Base-by-base conservation (phyloP, 1,140 invertebrate species). In the Heliconius congener region DNA sequence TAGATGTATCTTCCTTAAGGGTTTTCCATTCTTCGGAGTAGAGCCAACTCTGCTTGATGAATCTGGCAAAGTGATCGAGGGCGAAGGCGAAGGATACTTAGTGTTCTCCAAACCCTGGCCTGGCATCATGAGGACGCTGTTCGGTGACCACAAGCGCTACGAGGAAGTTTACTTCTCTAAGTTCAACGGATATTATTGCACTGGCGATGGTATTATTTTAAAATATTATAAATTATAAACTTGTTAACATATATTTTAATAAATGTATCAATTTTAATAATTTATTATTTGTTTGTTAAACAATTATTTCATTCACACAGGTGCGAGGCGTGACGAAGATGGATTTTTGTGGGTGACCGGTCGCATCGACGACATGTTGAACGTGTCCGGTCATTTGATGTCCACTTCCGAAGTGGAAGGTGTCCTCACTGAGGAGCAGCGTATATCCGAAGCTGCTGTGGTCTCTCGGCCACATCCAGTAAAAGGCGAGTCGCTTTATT, bases 331-430 rank as follows among this genome's bases (percentile, higher is more conserved):
- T 78, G 99, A 99, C 91, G 95, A 96, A 18, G 99, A 99, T 93
- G 99, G 99, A 3, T 99, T 99, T 92, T 94, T 99, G 23, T 99
- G 99, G 98, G 97, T 99, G 30, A 99, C 99, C 2, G 99, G 99
- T 0, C 96, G 99, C 73, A 97, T 99, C 19, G 99, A 99, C 93
- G 99, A 99, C 88, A 99, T 99, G 98, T 94, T 99, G 73, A 99
- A 99, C 93, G 99, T 99, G 1, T 99, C 98, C 2, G 99, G 99
- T 0, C 99, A 99, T 95, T 94, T 99, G 27, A 97, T 99, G 96
- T 99, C 98, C 76, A 99, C 99, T 0, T 98, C 99, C 0, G 98
- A 99, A 95, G 97, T 98, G 0, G 99, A 99, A 95, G 97, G 97
- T 18, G 97, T 98, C 8, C 95, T 99, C 4, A 97, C 98, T 0